Evolutionary conservation across 1,140 invertebrate genomes (phyloP).

Genomic region (Aphelinus certus): DNA sequence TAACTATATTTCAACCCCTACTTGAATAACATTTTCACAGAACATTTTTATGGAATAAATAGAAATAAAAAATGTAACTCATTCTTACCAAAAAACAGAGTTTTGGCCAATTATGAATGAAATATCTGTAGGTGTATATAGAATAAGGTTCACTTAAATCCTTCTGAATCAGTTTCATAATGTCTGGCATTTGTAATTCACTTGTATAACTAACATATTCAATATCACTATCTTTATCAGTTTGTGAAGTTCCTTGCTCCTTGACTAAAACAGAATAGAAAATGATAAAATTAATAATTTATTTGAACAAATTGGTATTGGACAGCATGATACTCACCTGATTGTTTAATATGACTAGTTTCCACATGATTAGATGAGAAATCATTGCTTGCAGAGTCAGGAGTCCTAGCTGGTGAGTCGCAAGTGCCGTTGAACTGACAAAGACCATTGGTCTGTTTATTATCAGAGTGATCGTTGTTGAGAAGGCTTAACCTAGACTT

Average conservation of each 20-base stretch:
- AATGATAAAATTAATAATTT: background rate
- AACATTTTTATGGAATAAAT: background rate
- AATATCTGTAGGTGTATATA: constrained; percentile 99
- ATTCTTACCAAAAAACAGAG: constrained; percentile 92
- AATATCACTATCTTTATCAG: constrained; percentile 56
- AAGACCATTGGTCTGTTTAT: constrained; percentile 51
- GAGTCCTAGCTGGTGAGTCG: constrained; percentile 50
- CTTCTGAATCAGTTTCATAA: constrained; percentile 98
- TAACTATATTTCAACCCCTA: too few species aligned
- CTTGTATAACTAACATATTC: constrained; percentile 81
- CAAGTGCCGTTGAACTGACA: constrained; percentile 58
- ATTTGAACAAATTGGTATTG: too few species aligned
- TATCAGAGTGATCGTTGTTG: constrained; percentile 41
- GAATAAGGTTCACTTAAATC: constrained; percentile 99
- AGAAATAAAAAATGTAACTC: background rate
- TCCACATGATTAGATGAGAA: constrained; percentile 46
- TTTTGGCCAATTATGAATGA: constrained; percentile 99
- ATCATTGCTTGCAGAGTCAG: constrained; percentile 42
- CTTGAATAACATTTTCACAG: too few species aligned
- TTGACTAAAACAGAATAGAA: constrained; percentile 48
- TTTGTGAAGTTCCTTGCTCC: constrained; percentile 49
- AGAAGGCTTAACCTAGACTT: constrained; percentile 55
- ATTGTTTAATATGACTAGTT: constrained; percentile 61
- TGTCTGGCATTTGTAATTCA: constrained; percentile 94
- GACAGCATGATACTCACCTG: constrained; percentile 46